Evolutionary conservation across 2,888 invertebrate genomes (phyloP).

Genomic region (Cancer borealis): DNA sequence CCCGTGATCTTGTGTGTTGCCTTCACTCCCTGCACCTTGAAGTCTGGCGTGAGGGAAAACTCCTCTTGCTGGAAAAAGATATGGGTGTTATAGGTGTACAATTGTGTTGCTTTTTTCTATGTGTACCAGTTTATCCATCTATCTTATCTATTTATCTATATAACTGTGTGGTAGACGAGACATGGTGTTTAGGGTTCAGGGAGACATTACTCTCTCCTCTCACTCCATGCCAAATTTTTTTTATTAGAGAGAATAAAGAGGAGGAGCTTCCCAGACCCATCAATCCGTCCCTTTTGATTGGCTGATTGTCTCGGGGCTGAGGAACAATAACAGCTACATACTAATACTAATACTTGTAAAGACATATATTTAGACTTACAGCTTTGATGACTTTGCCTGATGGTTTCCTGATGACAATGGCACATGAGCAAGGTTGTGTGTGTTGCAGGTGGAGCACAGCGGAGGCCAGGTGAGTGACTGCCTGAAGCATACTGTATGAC

Average conservation of each 20-base stretch:
- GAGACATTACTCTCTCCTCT: too few relatives aligned
- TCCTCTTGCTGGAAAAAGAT: constrained; percentile 64
- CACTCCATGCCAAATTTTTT: too few relatives aligned
- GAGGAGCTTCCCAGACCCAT: too few relatives aligned
- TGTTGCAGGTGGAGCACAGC: constrained; percentile 30
- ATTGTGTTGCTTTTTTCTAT: background rate
- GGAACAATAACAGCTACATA: background rate
- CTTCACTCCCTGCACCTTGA: constrained; percentile 50
- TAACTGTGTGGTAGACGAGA: too few relatives aligned
- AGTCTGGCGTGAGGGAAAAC: constrained; percentile 50
- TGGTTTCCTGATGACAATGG: constrained; percentile 52
- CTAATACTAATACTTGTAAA: background rate
- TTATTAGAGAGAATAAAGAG: too few relatives aligned
- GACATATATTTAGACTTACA: constrained; percentile 40
- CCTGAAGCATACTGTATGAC: constrained; percentile 40
- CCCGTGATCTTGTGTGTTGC: background rate
- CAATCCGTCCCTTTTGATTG: too few relatives aligned
- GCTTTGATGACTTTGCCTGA: constrained; percentile 65
- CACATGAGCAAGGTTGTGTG: constrained; percentile 48
- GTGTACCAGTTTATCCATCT: too few relatives aligned
- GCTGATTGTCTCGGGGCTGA: too few relatives aligned
- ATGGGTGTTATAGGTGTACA: background rate
- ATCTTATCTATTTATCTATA: too few relatives aligned
- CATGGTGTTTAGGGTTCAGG: too few relatives aligned
- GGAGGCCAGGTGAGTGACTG: constrained; percentile 54